Conservation (phyloP, 2,113 vertebrate species). For the Nothoprocta perdicaria region DNA sequence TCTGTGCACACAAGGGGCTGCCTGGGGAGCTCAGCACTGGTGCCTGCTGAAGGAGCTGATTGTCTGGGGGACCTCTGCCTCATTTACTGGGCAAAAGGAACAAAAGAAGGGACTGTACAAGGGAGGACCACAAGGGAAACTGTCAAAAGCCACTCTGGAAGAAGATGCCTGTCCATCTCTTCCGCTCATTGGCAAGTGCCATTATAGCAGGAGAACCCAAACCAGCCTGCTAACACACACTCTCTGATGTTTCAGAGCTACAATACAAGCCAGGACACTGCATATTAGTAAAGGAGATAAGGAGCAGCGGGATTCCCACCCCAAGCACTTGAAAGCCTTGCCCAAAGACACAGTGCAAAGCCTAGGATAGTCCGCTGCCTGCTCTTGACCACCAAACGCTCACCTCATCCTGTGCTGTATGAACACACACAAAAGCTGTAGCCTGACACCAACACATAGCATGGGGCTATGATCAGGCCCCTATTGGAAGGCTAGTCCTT, state of each 20-base stretch:
- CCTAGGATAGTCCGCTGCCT: not conserved
- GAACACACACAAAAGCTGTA: not conserved
- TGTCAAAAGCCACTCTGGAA: slow-evolving; percentile 5
- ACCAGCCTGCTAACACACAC: not conserved
- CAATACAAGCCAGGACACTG: not conserved
- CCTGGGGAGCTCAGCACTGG: slow-evolving; percentile 29
- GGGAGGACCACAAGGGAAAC: not conserved
- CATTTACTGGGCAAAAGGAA: not conserved
- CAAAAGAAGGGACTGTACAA: slow-evolving; percentile 27
- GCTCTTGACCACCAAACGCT: not conserved
- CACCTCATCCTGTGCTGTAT: not conserved
- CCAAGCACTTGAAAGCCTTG: not conserved
- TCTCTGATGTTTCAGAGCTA: not conserved
- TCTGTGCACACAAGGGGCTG: not conserved
- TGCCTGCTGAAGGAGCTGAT: not conserved
- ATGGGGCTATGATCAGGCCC: not conserved
- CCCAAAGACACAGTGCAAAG: not conserved
- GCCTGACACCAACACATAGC: not conserved
- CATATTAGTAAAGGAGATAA: not conserved
- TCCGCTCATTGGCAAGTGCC: not conserved
- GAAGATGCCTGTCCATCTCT: not conserved
- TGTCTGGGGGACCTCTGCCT: not conserved
- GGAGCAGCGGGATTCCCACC: not conserved
- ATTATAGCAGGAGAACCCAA: not conserved
- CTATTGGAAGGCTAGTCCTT: not conserved